These are phyloP conservation scores for Glossophaga mutica DNA, from an alignment of 2,797 vertebrate genomes.

Conservation along the genomic window DNA sequence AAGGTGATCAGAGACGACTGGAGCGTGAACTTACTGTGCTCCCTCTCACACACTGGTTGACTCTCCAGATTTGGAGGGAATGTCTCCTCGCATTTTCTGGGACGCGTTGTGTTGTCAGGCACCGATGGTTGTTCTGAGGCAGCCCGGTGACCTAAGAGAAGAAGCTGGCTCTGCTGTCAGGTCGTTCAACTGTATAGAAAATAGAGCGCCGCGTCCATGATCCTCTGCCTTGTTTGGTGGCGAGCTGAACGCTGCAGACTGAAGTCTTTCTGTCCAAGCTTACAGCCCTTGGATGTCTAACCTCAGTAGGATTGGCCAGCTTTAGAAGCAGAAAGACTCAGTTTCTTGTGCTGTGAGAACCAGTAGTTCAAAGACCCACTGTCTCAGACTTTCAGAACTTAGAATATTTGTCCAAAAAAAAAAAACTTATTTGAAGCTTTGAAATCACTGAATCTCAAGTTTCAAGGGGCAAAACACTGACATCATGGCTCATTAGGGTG, in stretches of 20 bases:
- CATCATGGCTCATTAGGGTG: not conserved
- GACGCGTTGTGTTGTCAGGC: rapidly evolving
- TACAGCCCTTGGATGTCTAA: not conserved
- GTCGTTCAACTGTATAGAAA: not conserved
- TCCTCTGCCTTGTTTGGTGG: not conserved
- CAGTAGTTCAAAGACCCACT: not conserved
- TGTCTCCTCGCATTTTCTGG: not conserved
- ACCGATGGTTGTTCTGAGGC: not conserved
- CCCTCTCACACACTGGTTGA: no score
- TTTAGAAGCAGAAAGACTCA: not conserved
- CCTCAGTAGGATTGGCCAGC: not conserved
- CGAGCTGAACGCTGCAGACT: not conserved
- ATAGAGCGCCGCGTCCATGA: no score
- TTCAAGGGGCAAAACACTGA: not conserved
- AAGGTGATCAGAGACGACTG: not conserved
- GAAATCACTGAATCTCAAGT: not conserved
- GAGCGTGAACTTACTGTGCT: not conserved
- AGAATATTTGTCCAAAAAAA: not conserved
- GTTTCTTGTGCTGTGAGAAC: not conserved
- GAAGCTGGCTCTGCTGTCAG: not conserved
- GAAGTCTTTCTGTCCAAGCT: not conserved
- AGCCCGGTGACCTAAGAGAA: not conserved
- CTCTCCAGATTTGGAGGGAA: not conserved
- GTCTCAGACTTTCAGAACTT: not conserved
- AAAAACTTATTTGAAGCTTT: not conserved